Evolutionary conservation across 2,113 vertebrate species (phyloP).

Genomic region (Tringa solitaria): DNA sequence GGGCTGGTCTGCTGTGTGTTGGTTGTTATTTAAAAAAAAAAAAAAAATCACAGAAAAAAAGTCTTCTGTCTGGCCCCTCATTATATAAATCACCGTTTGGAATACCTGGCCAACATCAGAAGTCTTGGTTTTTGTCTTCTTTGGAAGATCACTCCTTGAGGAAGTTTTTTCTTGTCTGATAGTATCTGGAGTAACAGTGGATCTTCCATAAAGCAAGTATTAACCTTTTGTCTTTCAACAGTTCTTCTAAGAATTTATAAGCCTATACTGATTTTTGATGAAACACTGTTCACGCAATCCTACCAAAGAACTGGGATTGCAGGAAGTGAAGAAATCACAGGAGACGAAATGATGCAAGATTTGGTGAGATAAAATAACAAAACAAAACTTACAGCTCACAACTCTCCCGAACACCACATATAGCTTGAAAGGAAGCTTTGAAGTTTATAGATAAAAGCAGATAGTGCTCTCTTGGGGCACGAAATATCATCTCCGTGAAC

Average conservation of each 20-base stretch:
- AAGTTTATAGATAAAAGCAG: neutral
- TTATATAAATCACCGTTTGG: neutral
- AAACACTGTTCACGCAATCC: neutral
- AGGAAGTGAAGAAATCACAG: slow-evolving; percentile 38
- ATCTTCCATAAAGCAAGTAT: neutral
- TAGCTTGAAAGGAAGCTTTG: neutral
- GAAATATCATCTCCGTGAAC: neutral
- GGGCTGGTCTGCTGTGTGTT: neutral
- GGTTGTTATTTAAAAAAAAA: neutral
- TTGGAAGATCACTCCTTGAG: neutral
- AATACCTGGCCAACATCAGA: neutral
- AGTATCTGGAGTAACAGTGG: neutral
- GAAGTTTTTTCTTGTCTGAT: neutral
- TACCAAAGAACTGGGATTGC: neutral
- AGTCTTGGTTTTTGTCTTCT: neutral
- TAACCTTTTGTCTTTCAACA: neutral
- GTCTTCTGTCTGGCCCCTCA: neutral
- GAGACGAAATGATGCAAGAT: neutral
- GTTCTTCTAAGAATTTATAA: neutral
- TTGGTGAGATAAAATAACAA: slow-evolving; percentile 7
- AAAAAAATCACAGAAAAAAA: neutral
- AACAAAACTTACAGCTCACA: neutral
- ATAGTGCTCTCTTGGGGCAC: neutral
- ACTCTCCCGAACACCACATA: neutral
- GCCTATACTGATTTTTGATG: neutral